Evolutionary conservation across 2,113 vertebrate genomes (phyloP).

Genomic region (Sylvilagus bachmani): DNA sequence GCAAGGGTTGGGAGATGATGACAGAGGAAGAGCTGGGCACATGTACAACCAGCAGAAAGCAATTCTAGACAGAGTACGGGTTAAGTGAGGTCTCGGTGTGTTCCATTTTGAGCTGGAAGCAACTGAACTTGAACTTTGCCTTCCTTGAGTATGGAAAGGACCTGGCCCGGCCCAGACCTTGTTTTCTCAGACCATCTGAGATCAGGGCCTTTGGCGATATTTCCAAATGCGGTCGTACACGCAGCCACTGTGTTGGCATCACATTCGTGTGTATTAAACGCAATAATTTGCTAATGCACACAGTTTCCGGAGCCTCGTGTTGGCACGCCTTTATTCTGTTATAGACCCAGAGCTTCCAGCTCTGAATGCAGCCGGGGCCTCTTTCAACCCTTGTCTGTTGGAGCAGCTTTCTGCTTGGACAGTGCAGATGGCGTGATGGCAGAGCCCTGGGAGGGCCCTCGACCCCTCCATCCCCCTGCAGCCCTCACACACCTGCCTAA

Average conservation of each 20-base stretch:
- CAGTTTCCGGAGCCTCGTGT: not conserved
- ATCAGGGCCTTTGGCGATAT: not conserved
- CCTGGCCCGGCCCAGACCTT: not conserved
- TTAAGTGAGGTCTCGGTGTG: not conserved
- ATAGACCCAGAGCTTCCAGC: not conserved
- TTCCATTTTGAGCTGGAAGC: not conserved
- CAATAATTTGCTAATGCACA: not conserved
- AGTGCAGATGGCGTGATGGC: not conserved
- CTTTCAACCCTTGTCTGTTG: not conserved
- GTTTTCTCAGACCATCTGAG: not conserved
- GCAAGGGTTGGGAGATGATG: not conserved
- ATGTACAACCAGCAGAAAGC: not conserved
- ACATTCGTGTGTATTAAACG: not conserved
- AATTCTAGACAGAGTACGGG: not conserved
- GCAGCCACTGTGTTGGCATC: not conserved
- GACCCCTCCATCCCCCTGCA: not conserved
- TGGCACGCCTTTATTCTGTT: not conserved
- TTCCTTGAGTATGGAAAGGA: not conserved
- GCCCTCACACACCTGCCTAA: slow-evolving; percentile 27
- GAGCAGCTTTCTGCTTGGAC: not conserved
- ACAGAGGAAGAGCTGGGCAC: not conserved
- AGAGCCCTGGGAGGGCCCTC: slow-evolving; percentile 9
- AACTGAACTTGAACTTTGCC: not conserved
- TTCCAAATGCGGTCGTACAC: not conserved
- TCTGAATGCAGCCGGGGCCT: not conserved